Conservation (phyloP, 2,113 vertebrate species). For the Ia io region DNA sequence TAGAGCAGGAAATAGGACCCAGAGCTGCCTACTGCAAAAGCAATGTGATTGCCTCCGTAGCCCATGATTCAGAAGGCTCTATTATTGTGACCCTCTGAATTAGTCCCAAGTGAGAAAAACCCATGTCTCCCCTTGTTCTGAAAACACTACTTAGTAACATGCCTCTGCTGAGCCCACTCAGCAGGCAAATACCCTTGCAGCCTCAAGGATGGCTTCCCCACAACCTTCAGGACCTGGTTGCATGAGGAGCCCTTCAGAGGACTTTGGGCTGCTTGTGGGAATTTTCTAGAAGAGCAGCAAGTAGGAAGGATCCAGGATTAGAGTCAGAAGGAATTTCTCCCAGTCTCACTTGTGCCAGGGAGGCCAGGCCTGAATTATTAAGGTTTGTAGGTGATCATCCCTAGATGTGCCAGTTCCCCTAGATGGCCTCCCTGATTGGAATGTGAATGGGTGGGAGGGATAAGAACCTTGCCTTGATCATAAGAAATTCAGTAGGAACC, state of each 20-base stretch:
- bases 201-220: neutral
- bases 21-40: neutral
- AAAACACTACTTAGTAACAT: neutral
- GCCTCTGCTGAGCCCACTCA: neutral
- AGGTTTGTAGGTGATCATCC: neutral
- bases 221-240: neutral
- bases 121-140: neutral
- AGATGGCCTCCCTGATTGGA: neutral
- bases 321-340: neutral
- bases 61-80: neutral
- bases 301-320: neutral
- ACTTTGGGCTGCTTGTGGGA: neutral
- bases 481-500: neutral
- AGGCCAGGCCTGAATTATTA: neutral
- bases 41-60: neutral
- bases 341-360: neutral
- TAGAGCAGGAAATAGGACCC: neutral
- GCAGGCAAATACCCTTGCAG: neutral
- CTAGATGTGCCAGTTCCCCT: neutral
- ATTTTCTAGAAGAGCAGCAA: neutral
- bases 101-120: neutral
- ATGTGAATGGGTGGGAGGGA: neutral
- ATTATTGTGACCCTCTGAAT: neutral
- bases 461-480: neutral
- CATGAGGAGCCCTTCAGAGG: neutral